Percentiles rank a stretch among this genome's conserved stretches.
Evolutionary conservation across 1,140 invertebrate genomes (phyloP).

Genomic region (Uloborus diversus): DNA sequence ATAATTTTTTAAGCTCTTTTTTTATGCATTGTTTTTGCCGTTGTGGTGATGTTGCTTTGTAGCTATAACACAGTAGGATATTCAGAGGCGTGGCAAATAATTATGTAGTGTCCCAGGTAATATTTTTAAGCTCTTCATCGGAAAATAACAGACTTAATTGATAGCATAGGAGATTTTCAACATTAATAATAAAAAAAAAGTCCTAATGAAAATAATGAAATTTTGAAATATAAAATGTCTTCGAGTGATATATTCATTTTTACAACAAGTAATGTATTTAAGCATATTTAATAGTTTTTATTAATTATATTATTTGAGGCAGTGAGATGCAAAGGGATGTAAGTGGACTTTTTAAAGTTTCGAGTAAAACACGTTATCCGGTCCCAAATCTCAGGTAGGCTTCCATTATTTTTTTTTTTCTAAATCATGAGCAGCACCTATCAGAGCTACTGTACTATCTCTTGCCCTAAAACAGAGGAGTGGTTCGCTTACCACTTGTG

Average conservation of each 20-base stretch:
- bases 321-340: too few species aligned
- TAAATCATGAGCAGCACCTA: too few species aligned
- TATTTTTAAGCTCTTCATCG: conserved; percentile 5
- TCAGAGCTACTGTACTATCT: too few species aligned
- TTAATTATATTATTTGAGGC: too few species aligned
- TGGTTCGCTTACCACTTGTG: too few species aligned
- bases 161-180: neutral
- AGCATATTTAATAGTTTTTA: too few species aligned
- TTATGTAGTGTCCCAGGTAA: conserved; percentile 6
- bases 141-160: conserved; percentile 24
- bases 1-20: conserved; percentile 44
- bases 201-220: neutral
- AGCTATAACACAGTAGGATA: neutral
- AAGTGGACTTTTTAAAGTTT: too few species aligned
- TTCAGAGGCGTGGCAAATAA: conserved; percentile 7
- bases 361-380: too few species aligned
- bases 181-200: neutral
- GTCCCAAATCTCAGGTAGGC: too few species aligned
- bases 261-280: too few species aligned
- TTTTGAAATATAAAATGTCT: neutral
- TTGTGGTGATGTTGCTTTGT: conserved; percentile 6
- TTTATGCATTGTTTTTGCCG: conserved; percentile 17
- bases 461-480: too few species aligned
- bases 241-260: neutral
- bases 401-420: too few species aligned